Evolutionary conservation across 2,797 vertebrate genomes (phyloP).

Genomic region (Cirrhinus molitorella): DNA sequence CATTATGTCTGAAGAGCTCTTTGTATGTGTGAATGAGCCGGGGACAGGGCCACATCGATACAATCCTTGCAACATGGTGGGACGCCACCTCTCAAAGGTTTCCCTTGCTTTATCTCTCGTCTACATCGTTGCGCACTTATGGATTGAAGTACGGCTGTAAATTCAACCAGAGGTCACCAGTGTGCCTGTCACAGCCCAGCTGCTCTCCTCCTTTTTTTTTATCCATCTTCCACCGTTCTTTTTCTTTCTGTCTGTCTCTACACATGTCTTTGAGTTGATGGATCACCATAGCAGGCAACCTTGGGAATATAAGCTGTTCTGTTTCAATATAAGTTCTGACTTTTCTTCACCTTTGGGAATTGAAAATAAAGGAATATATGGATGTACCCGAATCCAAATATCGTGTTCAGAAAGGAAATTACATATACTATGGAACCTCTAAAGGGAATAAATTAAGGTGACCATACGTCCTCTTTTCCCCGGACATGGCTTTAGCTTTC

Average conservation of each 20-base stretch:
- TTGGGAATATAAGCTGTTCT: slow-evolving; percentile 58
- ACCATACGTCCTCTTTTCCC: too few species aligned
- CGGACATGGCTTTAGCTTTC: too few species aligned
- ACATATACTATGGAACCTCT: too few species aligned
- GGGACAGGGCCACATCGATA: slow-evolving; percentile 35
- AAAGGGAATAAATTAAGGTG: too few species aligned
- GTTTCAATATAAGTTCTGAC: slow-evolving; percentile 59
- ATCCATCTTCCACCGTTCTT: slow-evolving; percentile 29
- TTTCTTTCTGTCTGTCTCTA: slow-evolving; percentile 24
- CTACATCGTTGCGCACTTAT: slow-evolving; percentile 54
- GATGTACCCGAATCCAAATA: too few species aligned
- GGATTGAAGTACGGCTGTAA: slow-evolving; percentile 56
- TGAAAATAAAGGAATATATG: slow-evolving; percentile 20
- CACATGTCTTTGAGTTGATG: slow-evolving; percentile 44
- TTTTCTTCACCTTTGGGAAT: slow-evolving; percentile 52
- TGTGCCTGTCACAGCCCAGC: slow-evolving; percentile 24
- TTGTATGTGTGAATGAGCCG: slow-evolving; percentile 35
- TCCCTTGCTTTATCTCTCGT: slow-evolving; percentile 41
- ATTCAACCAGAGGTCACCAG: slow-evolving; percentile 52
- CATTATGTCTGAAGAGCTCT: slow-evolving; percentile 50
- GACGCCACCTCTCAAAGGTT: slow-evolving; percentile 1
- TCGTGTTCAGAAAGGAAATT: too few species aligned
- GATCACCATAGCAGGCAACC: slow-evolving; percentile 50
- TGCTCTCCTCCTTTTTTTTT: slow-evolving; percentile 35
- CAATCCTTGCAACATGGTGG: slow-evolving; percentile 40